Base-by-base conservation (phyloP, 2,113 vertebrate genomes). In the Ammodramus savannarum region DNA sequence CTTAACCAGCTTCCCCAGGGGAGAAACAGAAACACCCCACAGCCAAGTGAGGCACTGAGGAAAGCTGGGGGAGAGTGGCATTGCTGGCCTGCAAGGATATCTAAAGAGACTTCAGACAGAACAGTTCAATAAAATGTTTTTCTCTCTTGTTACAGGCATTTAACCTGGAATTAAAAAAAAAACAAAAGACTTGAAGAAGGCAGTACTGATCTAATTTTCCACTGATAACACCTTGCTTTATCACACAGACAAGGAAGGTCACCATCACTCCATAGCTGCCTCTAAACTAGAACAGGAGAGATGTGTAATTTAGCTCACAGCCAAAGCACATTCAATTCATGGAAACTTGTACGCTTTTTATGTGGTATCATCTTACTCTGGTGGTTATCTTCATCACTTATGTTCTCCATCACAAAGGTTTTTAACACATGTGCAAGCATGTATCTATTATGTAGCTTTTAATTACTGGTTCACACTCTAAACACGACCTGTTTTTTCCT, bases 161-260 rank as follows among this genome's bases (percentile, higher is more conserved):
- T 69, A 55, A 82, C 73, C 16, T 22, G 7, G 19, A 71, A 89
- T 85, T 43, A 5, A 21, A 90, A 79, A 62, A 57, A 85, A 27
- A 51, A 51, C 13, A 49, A 51, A 52, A 52, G 66, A 63, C 57
- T 31, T 39, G 46, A 67, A 74, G 13, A 44, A 93, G 62, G 68
- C 23, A 67, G 55, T 19, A 36, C 29, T 32, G 43, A 76, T 29
- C n/a, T 49, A 59, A 43, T 54, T 79, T 57, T 66, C 59, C 38
- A 71, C 38, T 16, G 31, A 34, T 31, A 52, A 43, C 20, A 52
- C 21, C 34, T 69, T 0, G 0, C 8, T 38, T 44, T 39, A 14
- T 52, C 38, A 72, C 31, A 49, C 23, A 34, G 57, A 54, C 10
- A 27, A 68, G 48, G 69, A 71, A 44, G n/a, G 26, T 88, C 51